Conservation (phyloP, 64 coral and sea anemone genomes). For the Pachyseris speciosa region DNA sequence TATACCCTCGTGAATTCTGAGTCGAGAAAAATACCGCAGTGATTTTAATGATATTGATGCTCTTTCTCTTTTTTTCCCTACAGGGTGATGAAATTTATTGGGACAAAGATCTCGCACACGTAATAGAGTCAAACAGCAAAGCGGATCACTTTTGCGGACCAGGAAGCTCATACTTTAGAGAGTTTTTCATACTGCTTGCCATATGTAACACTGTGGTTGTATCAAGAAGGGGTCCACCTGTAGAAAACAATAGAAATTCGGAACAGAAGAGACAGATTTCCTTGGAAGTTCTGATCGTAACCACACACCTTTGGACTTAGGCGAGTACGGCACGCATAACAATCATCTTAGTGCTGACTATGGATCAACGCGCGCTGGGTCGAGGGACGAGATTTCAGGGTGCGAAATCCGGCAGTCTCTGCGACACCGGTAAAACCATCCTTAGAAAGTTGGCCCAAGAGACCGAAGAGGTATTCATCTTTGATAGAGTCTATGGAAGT, state of each 20-base stretch:
- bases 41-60: neutral
- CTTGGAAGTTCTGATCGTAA: neutral
- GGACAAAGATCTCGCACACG: conserved; percentile 71
- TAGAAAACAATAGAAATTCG: neutral
- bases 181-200: conserved; percentile 91
- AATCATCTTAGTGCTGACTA: conserved; percentile 25
- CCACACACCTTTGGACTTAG: conserved; percentile 29
- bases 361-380: neutral
- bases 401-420: neutral
- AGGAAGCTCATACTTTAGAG: conserved; percentile 61
- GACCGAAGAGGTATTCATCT: conserved; percentile 2
- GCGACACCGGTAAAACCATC: conserved; percentile 1
- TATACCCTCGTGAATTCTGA: too few species aligned
- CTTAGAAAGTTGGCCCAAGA: neutral
- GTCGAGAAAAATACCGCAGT: too few species aligned
- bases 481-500: conserved; percentile 4
- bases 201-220: conserved; percentile 99
- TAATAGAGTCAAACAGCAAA: conserved; percentile 35
- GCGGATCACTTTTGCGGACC: neutral
- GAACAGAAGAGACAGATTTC: conserved; percentile 14
- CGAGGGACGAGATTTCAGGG: neutral
- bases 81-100: conserved; percentile 69
- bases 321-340: neutral
- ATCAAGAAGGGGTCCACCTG: neutral
- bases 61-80: neutral